Conservation (phyloP, 2,888 invertebrate species). For the Diaprepes abbreviatus region DNA sequence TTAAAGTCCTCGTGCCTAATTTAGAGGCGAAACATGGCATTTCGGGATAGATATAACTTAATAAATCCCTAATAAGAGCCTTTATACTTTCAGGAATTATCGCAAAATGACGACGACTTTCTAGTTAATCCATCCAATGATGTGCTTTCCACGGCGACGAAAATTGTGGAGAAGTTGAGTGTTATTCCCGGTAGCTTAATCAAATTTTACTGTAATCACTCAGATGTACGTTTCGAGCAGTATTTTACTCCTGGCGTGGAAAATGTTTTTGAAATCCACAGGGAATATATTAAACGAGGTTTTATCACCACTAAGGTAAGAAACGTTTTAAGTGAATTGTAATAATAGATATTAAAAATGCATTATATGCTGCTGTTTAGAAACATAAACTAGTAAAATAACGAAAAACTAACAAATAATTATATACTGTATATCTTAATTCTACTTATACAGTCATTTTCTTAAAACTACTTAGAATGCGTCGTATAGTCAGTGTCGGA, state of each 20-base stretch:
- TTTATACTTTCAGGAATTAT: constrained; percentile 33
- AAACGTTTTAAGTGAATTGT: background rate
- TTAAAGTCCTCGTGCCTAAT: too few species aligned
- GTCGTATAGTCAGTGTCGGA: too few species aligned
- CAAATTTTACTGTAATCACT: constrained; percentile 61
- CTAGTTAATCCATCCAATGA: constrained; percentile 63
- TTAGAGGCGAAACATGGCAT: too few species aligned
- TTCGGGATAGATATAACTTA: too few species aligned
- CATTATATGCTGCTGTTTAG: too few species aligned
- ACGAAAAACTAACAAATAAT: too few species aligned
- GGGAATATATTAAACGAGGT: constrained; percentile 57
- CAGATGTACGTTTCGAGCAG: constrained; percentile 71
- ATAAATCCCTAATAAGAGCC: background rate
- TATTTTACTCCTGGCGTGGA: constrained; percentile 70
- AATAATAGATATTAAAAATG: background rate
- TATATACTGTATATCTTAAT: too few species aligned
- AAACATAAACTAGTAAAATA: too few species aligned
- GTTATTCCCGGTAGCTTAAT: constrained; percentile 61
- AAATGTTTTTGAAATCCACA: constrained; percentile 67
- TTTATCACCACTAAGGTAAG: constrained; percentile 59
- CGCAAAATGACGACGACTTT: constrained; percentile 67
- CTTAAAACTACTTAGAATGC: too few species aligned
- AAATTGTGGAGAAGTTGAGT: constrained; percentile 59
- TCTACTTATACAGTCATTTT: too few species aligned
- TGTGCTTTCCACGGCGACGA: constrained; percentile 55